Conservation (phyloP, 2,888 invertebrate species). For the Drosophila pegasa region DNA sequence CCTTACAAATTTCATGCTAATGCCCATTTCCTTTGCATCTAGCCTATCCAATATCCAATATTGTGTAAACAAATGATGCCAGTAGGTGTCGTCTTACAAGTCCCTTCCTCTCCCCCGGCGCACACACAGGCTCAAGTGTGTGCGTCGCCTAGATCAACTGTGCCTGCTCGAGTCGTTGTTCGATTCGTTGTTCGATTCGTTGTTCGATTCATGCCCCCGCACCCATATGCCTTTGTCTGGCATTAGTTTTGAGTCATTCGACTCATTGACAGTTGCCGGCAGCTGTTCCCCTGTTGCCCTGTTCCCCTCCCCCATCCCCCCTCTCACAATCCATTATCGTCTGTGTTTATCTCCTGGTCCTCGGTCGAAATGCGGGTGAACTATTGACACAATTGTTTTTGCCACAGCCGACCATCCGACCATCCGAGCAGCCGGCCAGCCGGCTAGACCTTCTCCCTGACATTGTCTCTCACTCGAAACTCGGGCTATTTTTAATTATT, state of each 20-base stretch:
- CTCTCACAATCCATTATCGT: conserved; percentile 56
- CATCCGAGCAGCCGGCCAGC: conserved; percentile 37
- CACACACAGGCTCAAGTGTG: conserved; percentile 58
- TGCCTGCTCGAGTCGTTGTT: conserved; percentile 64
- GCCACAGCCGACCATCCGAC: conserved; percentile 22
- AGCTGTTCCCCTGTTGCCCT: conserved; percentile 53
- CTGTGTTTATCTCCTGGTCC: conserved; percentile 67
- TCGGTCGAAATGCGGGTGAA: conserved; percentile 69
- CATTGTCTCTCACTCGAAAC: conserved; percentile 41
- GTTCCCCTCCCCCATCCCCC: background rate
- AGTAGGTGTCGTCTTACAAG: conserved; percentile 73
- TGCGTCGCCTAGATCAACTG: conserved; percentile 61
- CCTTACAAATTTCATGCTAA: conserved; percentile 76
- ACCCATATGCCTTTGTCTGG: background rate
- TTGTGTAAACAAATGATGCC: conserved; percentile 79
- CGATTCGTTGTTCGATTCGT: conserved; percentile 53
- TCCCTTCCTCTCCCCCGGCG: conserved; percentile 6
- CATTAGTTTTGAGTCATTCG: conserved; percentile 63
- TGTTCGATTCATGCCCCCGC: background rate
- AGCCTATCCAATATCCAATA: conserved; percentile 73
- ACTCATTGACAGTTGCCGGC: conserved; percentile 68
- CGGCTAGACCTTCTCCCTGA: conserved; percentile 42
- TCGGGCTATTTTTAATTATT: conserved; percentile 77
- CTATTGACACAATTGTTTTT: conserved; percentile 79
- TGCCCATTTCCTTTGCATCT: conserved; percentile 68